These are phyloP conservation scores for Camponotus vicinus DNA, from an alignment of 1,140 invertebrate genomes.

Conservation along the genomic window DNA sequence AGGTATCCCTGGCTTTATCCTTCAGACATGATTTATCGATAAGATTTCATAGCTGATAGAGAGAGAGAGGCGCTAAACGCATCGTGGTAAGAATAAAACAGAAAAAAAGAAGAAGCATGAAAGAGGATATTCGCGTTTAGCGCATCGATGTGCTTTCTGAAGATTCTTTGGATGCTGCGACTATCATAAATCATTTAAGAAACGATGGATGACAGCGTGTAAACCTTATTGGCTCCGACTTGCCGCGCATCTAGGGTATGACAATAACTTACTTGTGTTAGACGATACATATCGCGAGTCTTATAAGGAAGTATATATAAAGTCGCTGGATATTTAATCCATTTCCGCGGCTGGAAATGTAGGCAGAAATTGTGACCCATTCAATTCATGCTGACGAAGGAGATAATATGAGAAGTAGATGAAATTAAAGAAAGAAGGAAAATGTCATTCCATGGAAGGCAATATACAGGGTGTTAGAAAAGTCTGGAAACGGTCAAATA, in stretches of 20 bases:
- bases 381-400: neutral
- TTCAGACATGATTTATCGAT: constrained; percentile 57
- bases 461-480: no score
- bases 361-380: constrained; percentile 10
- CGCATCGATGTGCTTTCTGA: constrained; percentile 1
- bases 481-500: no score
- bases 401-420: constrained; percentile 11
- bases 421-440: neutral
- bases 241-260: constrained; percentile 19
- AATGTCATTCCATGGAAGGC: neutral
- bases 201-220: constrained; percentile 38
- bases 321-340: constrained; percentile 37
- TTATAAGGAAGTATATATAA: constrained; percentile 31
- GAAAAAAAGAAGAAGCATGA: constrained; percentile 11
- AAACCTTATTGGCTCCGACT: constrained; percentile 41
- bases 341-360: constrained; percentile 12
- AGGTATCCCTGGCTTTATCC: constrained; percentile 7
- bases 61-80: constrained; percentile 1
- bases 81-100: constrained; percentile 7
- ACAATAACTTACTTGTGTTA: constrained; percentile 2
- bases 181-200: constrained; percentile 58
- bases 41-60: constrained; percentile 18
- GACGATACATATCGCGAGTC: constrained; percentile 16
- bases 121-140: constrained; percentile 21
- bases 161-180: constrained; percentile 16